A percentile compares a stretch with the other conserved stretches of the same genome.
These are phyloP conservation scores for Abramis brama DNA, from an alignment of 2,113 vertebrate species.

Conservation along the genomic window DNA sequence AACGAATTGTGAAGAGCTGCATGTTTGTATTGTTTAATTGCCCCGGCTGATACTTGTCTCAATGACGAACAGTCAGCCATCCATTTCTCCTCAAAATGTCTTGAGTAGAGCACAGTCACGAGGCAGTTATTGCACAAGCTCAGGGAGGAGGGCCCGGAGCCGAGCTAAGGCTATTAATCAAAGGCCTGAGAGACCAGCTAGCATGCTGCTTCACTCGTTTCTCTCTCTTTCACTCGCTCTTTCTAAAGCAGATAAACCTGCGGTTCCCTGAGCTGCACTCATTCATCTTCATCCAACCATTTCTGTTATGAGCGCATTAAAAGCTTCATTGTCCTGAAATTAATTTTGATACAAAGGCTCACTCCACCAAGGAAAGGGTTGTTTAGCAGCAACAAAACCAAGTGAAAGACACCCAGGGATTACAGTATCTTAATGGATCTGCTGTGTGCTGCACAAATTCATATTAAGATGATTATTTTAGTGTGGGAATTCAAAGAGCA, in stretches of 20 bases:
- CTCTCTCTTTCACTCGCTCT: slow-evolving; percentile 4
- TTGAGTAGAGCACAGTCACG: slow-evolving; percentile 20
- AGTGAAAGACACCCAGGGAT: slow-evolving; percentile 43
- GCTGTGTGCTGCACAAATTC: slow-evolving; percentile 46
- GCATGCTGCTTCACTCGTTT: slow-evolving; percentile 8
- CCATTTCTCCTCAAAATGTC: slow-evolving; percentile 36
- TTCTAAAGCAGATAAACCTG: slow-evolving; percentile 40
- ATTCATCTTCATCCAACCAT: slow-evolving; percentile 54
- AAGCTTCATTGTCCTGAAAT: slow-evolving; percentile 58
- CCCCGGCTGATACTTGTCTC: slow-evolving; percentile 39
- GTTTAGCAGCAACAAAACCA: slow-evolving; percentile 34
- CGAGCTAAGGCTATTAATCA: slow-evolving; percentile 53
- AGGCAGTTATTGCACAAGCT: slow-evolving; percentile 35
- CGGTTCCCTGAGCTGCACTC: slow-evolving; percentile 31
- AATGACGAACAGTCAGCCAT: slow-evolving; percentile 39
- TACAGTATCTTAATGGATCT: slow-evolving; percentile 53
- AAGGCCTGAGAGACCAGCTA: slow-evolving; percentile 39
- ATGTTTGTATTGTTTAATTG: slow-evolving; percentile 42
- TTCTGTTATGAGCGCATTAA: slow-evolving; percentile 54
- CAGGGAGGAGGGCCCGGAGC: slow-evolving; percentile 26
- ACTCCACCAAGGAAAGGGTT: slow-evolving; percentile 43
- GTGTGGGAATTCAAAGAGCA: slow-evolving; percentile 23
- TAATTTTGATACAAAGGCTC: slow-evolving; percentile 52
- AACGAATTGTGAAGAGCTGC: slow-evolving; percentile 38
- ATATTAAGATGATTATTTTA: slow-evolving; percentile 43